Conservation (phyloP, 1,140 invertebrate genomes). For the Drosophila bocqueti region DNA sequence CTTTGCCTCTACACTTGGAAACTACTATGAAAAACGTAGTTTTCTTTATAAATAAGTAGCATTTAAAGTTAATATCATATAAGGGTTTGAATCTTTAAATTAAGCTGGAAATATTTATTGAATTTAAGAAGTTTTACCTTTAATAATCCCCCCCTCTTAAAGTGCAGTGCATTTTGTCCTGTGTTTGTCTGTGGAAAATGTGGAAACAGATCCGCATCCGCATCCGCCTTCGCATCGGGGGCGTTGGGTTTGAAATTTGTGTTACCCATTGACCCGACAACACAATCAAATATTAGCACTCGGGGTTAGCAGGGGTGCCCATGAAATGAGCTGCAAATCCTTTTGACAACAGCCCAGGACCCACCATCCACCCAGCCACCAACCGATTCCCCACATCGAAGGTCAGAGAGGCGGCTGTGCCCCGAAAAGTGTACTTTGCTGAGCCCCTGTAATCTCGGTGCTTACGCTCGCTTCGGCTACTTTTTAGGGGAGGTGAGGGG, state of each 20-base stretch:
- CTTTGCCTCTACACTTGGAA: neutral
- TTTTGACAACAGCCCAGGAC: constrained; percentile 68
- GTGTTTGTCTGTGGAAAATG: constrained; percentile 12
- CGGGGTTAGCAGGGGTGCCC: constrained; percentile 56
- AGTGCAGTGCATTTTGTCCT: neutral
- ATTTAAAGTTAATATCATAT: neutral
- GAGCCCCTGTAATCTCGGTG: constrained; percentile 74
- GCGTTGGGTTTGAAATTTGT: constrained; percentile 48
- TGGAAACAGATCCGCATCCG: constrained; percentile 1
- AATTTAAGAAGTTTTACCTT: neutral
- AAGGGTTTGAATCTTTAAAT: neutral
- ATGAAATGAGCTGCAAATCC: constrained; percentile 82
- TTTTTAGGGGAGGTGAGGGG: neutral
- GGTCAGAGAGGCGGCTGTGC: constrained; percentile 26
- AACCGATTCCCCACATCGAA: constrained; percentile 2
- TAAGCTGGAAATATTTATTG: too few species aligned
- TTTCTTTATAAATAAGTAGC: neutral
- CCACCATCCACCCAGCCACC: neutral
- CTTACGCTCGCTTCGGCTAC: constrained; percentile 49
- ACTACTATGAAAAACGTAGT: neutral
- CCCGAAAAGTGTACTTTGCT: constrained; percentile 56
- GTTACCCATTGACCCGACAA: constrained; percentile 64
- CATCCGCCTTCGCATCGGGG: neutral
- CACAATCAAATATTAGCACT: constrained; percentile 82
- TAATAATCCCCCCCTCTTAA: neutral